These are phyloP conservation scores for Chymomyza procnemis DNA, from an alignment of 2,888 invertebrate species.

Conservation along the genomic window DNA sequence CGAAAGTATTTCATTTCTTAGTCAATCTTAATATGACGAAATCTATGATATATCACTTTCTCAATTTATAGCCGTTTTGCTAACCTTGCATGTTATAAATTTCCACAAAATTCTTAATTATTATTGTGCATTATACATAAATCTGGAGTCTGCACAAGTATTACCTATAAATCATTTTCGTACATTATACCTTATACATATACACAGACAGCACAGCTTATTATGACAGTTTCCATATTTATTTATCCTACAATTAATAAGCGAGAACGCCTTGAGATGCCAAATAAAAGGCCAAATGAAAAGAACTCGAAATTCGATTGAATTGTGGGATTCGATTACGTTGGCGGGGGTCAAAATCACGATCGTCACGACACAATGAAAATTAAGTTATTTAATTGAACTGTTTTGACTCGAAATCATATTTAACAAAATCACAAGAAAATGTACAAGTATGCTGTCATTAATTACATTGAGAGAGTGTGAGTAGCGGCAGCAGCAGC, in stretches of 20 bases:
- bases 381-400: slow-evolving; percentile 19
- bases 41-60: too few species aligned
- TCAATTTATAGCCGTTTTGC: too few species aligned
- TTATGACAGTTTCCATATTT: background rate
- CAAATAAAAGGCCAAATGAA: background rate
- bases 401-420: slow-evolving; percentile 16
- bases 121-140: too few species aligned
- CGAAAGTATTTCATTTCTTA: too few species aligned
- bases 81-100: too few species aligned
- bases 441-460: slow-evolving; percentile 26
- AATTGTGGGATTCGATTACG: background rate
- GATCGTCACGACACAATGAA: background rate
- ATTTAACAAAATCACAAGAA: slow-evolving; percentile 8
- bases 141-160: background rate
- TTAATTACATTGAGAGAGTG: slow-evolving; percentile 32
- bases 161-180: background rate
- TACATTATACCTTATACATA: too few species aligned
- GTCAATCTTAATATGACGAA: too few species aligned
- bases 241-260: background rate
- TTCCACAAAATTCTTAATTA: too few species aligned
- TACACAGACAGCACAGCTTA: background rate
- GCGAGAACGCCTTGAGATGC: background rate
- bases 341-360: background rate
- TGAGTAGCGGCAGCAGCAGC: background rate
- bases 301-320: background rate